Evolutionary conservation across 2,797 vertebrate genomes (phyloP), one percentile per base, ranked within the genome.

Genomic region (Lemur catta): DNA sequence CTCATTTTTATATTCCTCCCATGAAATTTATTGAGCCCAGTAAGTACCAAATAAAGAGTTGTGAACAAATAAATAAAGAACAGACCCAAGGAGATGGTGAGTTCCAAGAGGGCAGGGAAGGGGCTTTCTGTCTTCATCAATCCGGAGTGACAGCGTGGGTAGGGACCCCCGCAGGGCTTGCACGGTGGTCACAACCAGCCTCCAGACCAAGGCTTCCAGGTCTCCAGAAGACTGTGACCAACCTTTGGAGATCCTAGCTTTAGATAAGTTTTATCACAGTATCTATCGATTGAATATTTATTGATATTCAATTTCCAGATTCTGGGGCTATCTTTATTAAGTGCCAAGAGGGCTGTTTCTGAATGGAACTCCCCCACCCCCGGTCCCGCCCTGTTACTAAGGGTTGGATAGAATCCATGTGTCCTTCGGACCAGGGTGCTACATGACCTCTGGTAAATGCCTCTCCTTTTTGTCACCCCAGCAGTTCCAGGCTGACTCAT

Each of bases 401-500:
- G 33, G 28, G 38, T 12, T 93, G 87, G 89, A 63, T 38, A 89
- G 65, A 84, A 84, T 75, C 71, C 84, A 67, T 71, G 41, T 71
- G 84, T 93, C 76, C 86, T 95, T 91, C 84, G 72, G 80, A 94
- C 65, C 59, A 65, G 89, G 86, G 89, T 82, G 38, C 50, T 91
- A n/a, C 41, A 65, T 96, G 91, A 93, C 63, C 94, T 89, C 69
- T 95, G 87, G 84, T 89, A 94, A 95, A 89, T 48, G 55, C 95
- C 94, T 94, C 90, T 92, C 69, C 33, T 43, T 96, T 95, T 50
- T 93, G 94, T 96, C 93, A 90, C 91, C 86, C 86, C 78, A 88
- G 84, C 76, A 96, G 94, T 97, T 96, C 89, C 67, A 82, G 86
- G 82, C 82, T 98, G 97, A 98, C 96, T 98, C 97, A 97, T 96